Evolutionary conservation across 1,140 invertebrate species (phyloP).

Genomic region (Conus betulinus): DNA sequence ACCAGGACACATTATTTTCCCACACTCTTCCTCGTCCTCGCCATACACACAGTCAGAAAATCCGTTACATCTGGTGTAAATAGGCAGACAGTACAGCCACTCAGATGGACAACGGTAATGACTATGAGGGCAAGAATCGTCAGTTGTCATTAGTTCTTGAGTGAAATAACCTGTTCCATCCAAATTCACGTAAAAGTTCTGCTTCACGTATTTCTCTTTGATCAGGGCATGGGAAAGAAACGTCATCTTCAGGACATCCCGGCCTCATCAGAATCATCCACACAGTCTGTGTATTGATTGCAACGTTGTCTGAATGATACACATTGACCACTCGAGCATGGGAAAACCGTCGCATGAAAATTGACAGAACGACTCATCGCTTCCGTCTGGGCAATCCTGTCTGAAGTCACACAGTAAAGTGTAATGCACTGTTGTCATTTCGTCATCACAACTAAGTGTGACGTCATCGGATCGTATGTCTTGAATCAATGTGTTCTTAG

Average conservation of each 20-base stretch:
- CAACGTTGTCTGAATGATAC: no score
- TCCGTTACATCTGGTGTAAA: no score
- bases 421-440: not conserved
- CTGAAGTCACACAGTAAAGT: no score
- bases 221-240: not conserved
- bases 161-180: not conserved
- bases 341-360: not conserved
- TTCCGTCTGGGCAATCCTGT: no score
- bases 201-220: not conserved
- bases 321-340: not conserved
- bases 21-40: no score
- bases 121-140: not conserved
- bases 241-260: not conserved
- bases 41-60: no score
- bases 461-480: not conserved
- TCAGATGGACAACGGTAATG: no score
- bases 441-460: not conserved
- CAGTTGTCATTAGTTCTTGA: not conserved
- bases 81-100: no score
- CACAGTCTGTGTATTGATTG: no score
- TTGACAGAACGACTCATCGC: not conserved
- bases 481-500: not conserved
- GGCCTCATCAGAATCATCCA: no score
- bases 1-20: no score
- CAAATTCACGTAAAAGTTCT: not conserved